These are phyloP conservation scores for Phallusia fumigata DNA, from an alignment of 23 tunicate genomes.

Conservation along the genomic window DNA sequence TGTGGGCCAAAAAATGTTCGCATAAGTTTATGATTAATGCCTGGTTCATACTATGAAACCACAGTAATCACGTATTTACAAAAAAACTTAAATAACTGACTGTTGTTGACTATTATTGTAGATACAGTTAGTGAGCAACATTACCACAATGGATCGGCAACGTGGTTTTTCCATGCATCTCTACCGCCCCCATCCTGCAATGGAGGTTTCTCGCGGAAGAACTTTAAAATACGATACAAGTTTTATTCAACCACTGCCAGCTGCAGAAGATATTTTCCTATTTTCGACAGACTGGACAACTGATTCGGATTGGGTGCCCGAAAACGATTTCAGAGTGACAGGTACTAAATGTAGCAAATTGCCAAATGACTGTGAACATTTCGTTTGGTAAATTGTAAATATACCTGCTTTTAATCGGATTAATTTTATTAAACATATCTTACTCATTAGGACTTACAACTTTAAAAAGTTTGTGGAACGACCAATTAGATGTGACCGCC, in stretches of 20 bases:
- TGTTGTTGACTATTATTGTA: neutral
- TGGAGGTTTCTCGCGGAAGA: neutral
- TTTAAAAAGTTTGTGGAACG: neutral
- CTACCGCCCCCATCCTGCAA: conserved; percentile 8
- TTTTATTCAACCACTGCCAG: neutral
- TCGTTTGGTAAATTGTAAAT: neutral
- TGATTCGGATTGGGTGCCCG: neutral
- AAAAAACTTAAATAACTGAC: neutral
- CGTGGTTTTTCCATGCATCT: neutral
- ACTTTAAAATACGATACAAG: neutral
- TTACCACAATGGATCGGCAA: neutral
- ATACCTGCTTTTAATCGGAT: too few relatives aligned
- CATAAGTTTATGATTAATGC: too few relatives aligned
- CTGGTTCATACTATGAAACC: too few relatives aligned
- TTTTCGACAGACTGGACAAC: conserved; percentile 13
- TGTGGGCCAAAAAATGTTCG: neutral
- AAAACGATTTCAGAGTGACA: neutral
- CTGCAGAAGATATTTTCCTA: neutral
- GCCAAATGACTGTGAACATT: neutral
- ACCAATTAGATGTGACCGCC: neutral
- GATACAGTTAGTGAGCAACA: conserved; percentile 11
- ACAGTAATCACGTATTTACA: too few relatives aligned
- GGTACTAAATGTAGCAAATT: neutral
- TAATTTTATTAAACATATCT: too few relatives aligned
- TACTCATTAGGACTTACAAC: neutral